A percentile compares a stretch with the other conserved stretches of the same genome.
phyloP scores from a whole-genome alignment of 2,113 vertebrate species.

The Gyps fulvus region DNA sequence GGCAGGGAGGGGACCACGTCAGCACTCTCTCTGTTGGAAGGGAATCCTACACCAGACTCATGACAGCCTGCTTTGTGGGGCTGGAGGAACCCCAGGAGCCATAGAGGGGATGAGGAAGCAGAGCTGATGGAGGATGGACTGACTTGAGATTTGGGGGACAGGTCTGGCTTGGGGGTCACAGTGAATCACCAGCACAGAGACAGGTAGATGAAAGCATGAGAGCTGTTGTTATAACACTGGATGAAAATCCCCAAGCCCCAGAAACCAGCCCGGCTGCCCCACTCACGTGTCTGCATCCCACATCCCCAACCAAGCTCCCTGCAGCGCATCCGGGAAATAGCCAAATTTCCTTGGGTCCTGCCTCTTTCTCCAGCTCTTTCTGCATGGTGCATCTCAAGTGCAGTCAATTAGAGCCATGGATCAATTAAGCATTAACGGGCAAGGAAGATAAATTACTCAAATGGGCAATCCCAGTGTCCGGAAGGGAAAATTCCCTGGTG shows the following conservation, averaged over 20 bases:
- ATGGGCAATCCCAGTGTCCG: neutral
- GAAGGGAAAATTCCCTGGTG: neutral
- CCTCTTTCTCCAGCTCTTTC: neutral
- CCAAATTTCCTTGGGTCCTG: neutral
- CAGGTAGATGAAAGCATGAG: fast-evolving
- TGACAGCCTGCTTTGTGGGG: fast-evolving
- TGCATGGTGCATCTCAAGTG: neutral
- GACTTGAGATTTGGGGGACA: neutral
- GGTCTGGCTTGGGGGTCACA: neutral
- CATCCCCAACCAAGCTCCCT: fast-evolving
- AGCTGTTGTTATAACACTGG: neutral
- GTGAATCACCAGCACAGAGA: neutral
- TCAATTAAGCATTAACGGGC: neutral
- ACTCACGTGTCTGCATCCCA: too few relatives aligned
- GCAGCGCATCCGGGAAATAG: neutral
- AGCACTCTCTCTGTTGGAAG: neutral
- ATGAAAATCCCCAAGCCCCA: neutral
- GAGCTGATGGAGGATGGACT: neutral
- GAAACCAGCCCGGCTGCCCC: fast-evolving
- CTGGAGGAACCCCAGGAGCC: neutral
- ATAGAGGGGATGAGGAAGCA: neutral
- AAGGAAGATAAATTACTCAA: neutral
- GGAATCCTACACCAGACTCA: neutral
- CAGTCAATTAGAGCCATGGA: neutral
- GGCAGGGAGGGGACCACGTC: fast-evolving